Evolutionary conservation across 2,113 vertebrate genomes (phyloP), one percentile per base, ranked within the genome.

Genomic region (Xenopus borealis): DNA sequence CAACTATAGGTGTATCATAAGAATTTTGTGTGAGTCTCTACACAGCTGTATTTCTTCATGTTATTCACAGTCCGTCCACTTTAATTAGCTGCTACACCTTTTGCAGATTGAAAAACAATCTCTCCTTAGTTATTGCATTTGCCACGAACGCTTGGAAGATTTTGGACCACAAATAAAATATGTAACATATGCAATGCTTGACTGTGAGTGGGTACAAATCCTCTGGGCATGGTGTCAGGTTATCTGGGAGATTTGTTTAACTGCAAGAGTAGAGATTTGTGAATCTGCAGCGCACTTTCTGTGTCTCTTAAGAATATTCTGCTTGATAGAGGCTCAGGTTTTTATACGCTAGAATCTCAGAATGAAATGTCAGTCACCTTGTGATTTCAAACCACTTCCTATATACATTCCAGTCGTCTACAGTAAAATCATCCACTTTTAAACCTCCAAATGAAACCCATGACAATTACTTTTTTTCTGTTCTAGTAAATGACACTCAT

Each of bases 331-430:
- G 66, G 57, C 46, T 50, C 46, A 68, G 17, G 33, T 4, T 10
- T 58, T 27, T 33, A 47, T 23, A 69, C 6, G 66, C 73, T 75
- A 58, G 73, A 53, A 75, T 50, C 30, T 30, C 66, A 44, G 52
- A 66, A 75, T 40, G 58, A 62, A 69, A 62, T 58, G 52, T 47
- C 45, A 69, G 73, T 67, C 72, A 67, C 72, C 72, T 75, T 75
- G 72, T 18, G 65, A 17, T 75, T 52, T 44, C 20, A 30, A 46
- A 62, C 46, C 47, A 10, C 17, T 19, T 50, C 20, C n/a, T 50
- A 46, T 76, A 62, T 76, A 62, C 66, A 69, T 76, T 66, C 73
- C 12, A 52, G 30, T 69, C 73, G 69, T 66, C 69, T 69, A 69
- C 27, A 57, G n/a, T 52, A 44, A 69, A 69, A 69, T 69, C 57